A percentile compares a stretch with the other conserved stretches of the same genome.
Conservation (phyloP, 2,888 invertebrate species). For the Lacanobia wlatinum region DNA sequence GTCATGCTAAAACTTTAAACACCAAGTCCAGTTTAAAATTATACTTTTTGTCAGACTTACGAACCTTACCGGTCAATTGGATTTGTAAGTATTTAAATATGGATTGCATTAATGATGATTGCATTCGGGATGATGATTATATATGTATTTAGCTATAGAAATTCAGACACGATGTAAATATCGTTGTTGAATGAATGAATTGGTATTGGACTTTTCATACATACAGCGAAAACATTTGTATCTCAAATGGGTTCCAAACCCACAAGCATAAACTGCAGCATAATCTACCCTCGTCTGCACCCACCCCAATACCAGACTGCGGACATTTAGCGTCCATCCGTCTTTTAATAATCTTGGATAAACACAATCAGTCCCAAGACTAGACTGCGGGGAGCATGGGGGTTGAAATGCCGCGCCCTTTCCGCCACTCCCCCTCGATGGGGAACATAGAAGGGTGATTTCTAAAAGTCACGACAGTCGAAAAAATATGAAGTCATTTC, state of each 20-base stretch:
- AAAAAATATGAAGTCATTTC: constrained; percentile 47
- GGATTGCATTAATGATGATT: too few relatives aligned
- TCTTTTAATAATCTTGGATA: constrained; percentile 49
- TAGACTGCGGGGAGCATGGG: constrained; percentile 51
- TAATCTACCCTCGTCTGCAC: background rate
- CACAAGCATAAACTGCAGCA: background rate
- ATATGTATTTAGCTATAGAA: too few relatives aligned
- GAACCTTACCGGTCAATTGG: too few relatives aligned
- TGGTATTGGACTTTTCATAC: background rate
- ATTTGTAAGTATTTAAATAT: too few relatives aligned
- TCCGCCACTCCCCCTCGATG: constrained; percentile 65
- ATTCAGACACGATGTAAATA: too few relatives aligned
- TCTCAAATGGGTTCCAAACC: background rate
- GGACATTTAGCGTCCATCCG: constrained; percentile 38
- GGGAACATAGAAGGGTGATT: constrained; percentile 55
- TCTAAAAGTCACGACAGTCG: constrained; percentile 62
- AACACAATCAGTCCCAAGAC: constrained; percentile 55
- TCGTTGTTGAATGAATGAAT: too few relatives aligned
- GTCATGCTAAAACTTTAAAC: too few relatives aligned
- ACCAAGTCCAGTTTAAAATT: too few relatives aligned
- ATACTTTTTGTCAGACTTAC: too few relatives aligned
- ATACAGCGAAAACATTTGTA: background rate
- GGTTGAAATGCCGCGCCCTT: constrained; percentile 74
- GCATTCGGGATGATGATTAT: too few relatives aligned
- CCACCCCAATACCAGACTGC: constrained; percentile 25